Evolutionary conservation across 1,140 invertebrate species (phyloP), one percentile per base, ranked within the genome.

Genomic region (Drosophila tristis): DNA sequence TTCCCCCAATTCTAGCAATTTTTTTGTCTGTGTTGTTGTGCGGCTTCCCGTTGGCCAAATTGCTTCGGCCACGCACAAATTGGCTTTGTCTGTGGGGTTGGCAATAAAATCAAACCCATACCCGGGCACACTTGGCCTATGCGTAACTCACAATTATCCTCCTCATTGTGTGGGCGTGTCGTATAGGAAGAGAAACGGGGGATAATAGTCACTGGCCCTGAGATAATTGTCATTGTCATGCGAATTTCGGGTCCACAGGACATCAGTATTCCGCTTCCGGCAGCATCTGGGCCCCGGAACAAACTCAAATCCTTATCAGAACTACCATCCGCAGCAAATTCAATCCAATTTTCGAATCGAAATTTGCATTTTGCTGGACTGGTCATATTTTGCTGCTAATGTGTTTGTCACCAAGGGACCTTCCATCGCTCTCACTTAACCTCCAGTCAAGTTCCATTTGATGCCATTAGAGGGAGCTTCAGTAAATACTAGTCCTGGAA

Each of bases 141-240:
- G 81, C 81, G 81, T 86, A 86, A 86, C 82, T 85, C 74, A 87
- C 81, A 86, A 87, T 87, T 82, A 87, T 87, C 20, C 20, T 62
- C 70, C 62, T 72, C 59, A 86, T 78, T 82, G 81, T 74, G 78
- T 87, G 81, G 81, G 81, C 56, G 82, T 85, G 64, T 53, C 81
- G 51, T 26, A 35, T 15, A 6, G 23, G 9, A 16, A 23, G 44
- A 25, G 45, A 26, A 15, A 25, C 16, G 49, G 62, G 60, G 78
- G 53, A 67, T 84, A 80, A 81, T 61, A 59, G 50, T 53, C 61
- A 53, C 55, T 58, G 50, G 50, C 65, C 31, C 62, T 49, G 49
- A 61, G 80, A 87, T 86, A 86, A 86, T 81, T 86, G 81, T 86
- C 81, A 78, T 87, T 87, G 78, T 75, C 78, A 86, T 77, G 49